Conservation (phyloP, 2,888 invertebrate species). For the Euspilapteryx auroguttella region DNA sequence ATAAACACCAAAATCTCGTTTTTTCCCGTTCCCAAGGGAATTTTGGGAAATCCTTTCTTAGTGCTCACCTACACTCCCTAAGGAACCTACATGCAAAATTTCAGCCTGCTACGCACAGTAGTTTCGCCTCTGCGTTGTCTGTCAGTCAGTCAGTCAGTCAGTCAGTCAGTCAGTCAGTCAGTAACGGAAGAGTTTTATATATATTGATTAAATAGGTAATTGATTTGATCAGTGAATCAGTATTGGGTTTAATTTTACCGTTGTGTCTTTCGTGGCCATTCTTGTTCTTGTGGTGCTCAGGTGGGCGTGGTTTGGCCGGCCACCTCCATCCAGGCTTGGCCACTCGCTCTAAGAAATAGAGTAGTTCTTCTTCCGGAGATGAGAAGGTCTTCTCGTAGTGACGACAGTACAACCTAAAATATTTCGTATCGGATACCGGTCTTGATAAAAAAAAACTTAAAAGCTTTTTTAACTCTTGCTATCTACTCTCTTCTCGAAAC, state of each 20-base stretch:
- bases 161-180: no score
- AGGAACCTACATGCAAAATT: neutral
- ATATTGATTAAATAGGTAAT: no score
- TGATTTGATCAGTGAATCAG: no score
- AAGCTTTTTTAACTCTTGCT: no score
- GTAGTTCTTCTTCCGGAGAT: conserved; percentile 73
- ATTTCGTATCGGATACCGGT: no score
- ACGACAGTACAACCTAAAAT: conserved; percentile 74
- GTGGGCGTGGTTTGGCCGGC: conserved; percentile 69
- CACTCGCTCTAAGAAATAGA: conserved; percentile 79
- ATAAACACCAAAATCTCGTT: no score
- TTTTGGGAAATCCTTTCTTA: no score
- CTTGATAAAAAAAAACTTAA: no score
- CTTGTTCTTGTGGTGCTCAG: conserved; percentile 67
- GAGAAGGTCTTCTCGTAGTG: conserved; percentile 69
- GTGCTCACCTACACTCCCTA: neutral
- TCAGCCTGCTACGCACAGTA: neutral
- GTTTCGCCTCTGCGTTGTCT: neutral
- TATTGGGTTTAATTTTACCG: no score
- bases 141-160: no score
- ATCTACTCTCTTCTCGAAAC: no score
- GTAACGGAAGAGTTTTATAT: neutral
- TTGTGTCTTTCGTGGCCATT: conserved; percentile 39
- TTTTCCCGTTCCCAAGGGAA: no score
- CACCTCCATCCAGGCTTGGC: conserved; percentile 84